These are phyloP conservation scores for Pomatorhinus ruficollis DNA, from an alignment of 2,113 vertebrate genomes.

Conservation along the genomic window DNA sequence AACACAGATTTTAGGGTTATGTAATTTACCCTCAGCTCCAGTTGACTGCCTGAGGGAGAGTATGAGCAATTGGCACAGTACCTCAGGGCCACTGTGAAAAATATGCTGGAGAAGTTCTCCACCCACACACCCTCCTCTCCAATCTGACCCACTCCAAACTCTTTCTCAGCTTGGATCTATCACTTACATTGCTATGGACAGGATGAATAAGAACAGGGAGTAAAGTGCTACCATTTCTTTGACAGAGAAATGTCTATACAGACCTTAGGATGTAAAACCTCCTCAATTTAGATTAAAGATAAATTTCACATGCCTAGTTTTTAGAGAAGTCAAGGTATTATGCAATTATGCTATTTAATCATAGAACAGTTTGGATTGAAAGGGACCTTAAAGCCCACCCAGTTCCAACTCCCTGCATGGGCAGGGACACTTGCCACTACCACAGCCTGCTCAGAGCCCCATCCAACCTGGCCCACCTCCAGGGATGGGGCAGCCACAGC, in stretches of 20 bases:
- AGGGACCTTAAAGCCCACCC: background rate
- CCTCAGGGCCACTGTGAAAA: background rate
- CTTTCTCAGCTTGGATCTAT: background rate
- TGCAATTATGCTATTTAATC: background rate
- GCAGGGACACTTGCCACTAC: background rate
- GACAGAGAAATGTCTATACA: background rate
- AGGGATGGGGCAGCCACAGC: background rate
- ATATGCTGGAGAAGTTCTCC: background rate
- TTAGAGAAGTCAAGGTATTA: background rate
- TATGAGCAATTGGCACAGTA: background rate
- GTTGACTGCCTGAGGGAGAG: background rate
- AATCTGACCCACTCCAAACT: background rate
- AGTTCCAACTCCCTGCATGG: fast-evolving
- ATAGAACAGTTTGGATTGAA: background rate
- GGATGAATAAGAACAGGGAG: background rate
- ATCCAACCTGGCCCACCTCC: fast-evolving
- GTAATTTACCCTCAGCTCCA: background rate
- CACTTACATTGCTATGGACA: background rate
- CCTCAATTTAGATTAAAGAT: background rate
- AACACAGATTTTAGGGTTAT: background rate
- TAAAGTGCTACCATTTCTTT: background rate
- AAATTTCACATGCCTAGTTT: background rate
- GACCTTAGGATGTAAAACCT: background rate
- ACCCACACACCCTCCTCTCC: background rate
- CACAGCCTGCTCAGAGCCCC: background rate